A percentile compares a stretch with the other conserved stretches of the same genome.
phyloP scores from a whole-genome alignment of 1,140 invertebrate genomes.

The Drosophila bocqueti region DNA sequence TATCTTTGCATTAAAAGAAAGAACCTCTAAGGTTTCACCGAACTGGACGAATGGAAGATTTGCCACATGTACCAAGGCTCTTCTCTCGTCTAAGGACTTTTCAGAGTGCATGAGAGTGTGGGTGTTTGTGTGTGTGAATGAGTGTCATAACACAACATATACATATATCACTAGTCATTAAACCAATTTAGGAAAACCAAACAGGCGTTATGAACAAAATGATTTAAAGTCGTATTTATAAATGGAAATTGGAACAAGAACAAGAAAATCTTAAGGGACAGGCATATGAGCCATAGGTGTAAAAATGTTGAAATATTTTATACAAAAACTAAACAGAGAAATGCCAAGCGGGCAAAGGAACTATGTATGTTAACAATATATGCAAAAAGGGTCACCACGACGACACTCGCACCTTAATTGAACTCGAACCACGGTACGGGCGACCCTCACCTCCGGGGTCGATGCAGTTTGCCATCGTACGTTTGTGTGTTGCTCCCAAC shows the following conservation, averaged over 20 bases:
- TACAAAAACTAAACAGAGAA: conserved; percentile 35
- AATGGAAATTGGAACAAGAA: conserved; percentile 40
- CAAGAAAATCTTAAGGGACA: conserved; percentile 31
- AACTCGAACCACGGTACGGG: conserved; percentile 3
- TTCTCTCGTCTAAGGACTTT: conserved; percentile 12
- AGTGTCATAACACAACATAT: conserved; percentile 26
- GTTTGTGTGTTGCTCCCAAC: conserved; percentile 23
- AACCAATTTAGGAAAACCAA: conserved; percentile 21
- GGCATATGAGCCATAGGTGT: conserved; percentile 21
- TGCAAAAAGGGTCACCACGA: conserved; percentile 24
- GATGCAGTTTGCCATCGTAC: conserved; percentile 35
- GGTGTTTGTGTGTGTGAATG: conserved; percentile 1
- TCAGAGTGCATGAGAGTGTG: conserved; percentile 8
- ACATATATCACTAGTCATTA: conserved; percentile 70
- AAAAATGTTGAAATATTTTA: conserved; percentile 56
- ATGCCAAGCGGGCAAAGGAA: conserved; percentile 8
- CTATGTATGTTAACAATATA: conserved; percentile 14
- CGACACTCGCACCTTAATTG: conserved; percentile 14
- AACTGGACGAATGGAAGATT: conserved; percentile 23
- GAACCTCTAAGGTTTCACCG: conserved; percentile 51
- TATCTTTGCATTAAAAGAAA: conserved; percentile 3
- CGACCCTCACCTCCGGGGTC: conserved; percentile 10
- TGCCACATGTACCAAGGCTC: conserved; percentile 19
- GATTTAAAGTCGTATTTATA: conserved; percentile 32
- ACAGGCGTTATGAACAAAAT: conserved; percentile 32